A percentile compares a stretch with the other conserved stretches of the same genome.
Evolutionary conservation across 2,113 vertebrate genomes (phyloP).

Genomic region (Petroica traversi): DNA sequence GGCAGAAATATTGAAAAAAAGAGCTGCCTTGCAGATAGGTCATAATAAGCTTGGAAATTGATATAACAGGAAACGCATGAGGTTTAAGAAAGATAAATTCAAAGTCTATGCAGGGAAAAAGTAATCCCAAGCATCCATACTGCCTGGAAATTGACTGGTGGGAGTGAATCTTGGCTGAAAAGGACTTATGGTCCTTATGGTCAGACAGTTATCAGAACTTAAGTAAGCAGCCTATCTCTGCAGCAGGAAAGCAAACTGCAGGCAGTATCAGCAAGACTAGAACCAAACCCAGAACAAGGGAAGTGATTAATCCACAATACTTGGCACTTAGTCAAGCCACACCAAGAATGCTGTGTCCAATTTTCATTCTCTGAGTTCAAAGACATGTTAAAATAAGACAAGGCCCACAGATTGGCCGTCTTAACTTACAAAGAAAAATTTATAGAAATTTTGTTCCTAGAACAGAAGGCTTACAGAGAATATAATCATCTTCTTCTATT

Average conservation of each 20-base stretch:
- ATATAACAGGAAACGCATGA: background rate
- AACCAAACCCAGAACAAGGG: background rate
- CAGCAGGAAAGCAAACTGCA: background rate
- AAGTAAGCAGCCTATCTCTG: background rate
- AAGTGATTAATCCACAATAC: background rate
- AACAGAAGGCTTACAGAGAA: background rate
- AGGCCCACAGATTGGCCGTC: background rate
- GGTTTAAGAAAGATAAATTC: background rate
- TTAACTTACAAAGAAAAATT: background rate
- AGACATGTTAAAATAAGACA: background rate
- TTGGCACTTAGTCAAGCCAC: background rate
- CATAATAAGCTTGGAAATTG: background rate
- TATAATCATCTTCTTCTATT: background rate
- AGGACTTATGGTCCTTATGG: too few species aligned
- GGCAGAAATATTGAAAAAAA: background rate
- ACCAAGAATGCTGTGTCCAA: fast-evolving
- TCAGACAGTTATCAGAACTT: background rate
- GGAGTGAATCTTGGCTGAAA: background rate
- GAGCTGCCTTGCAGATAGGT: background rate
- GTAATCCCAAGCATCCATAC: background rate
- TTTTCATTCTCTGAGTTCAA: background rate
- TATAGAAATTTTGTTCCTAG: background rate
- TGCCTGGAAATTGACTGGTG: background rate
- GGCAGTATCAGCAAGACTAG: background rate
- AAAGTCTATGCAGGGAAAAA: background rate